Percentiles rank a stretch among this genome's conserved stretches.
These are phyloP conservation scores for Melanotaenia maccullochi DNA, from an alignment of 2,797 vertebrate species.

Conservation along the genomic window DNA sequence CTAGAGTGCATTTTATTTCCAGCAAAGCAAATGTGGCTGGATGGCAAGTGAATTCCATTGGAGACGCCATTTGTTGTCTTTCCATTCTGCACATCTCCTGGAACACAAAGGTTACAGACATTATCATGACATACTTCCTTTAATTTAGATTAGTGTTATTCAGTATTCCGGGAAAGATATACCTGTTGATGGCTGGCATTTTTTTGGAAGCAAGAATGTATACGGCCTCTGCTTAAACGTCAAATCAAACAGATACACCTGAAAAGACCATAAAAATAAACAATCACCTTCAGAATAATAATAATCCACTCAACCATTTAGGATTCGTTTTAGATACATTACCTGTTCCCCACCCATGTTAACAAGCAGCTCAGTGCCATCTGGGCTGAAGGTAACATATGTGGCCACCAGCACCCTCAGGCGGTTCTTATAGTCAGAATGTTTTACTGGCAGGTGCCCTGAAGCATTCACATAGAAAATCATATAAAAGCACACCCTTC, in stretches of 20 bases:
- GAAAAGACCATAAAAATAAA: slow-evolving; percentile 17
- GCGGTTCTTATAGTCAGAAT: slow-evolving; percentile 95
- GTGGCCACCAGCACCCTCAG: slow-evolving; percentile 96
- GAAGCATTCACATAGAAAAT: slow-evolving; percentile 28
- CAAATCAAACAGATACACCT: slow-evolving; percentile 99
- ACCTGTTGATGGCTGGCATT: slow-evolving; percentile 91
- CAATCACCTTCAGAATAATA: not conserved
- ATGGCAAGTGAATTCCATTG: slow-evolving; percentile 91
- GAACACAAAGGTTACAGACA: slow-evolving; percentile 33
- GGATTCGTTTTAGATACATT: slow-evolving; percentile 15
- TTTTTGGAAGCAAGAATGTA: slow-evolving; percentile 94
- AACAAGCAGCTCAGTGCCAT: slow-evolving; percentile 95
- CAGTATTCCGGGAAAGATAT: slow-evolving; percentile 9
- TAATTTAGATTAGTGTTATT: not conserved
- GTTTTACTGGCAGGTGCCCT: slow-evolving; percentile 96
- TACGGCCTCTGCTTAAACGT: slow-evolving; percentile 96
- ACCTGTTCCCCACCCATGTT: slow-evolving; percentile 99
- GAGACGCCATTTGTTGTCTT: slow-evolving; percentile 93
- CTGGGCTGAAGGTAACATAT: slow-evolving; percentile 97
- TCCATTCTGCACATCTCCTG: slow-evolving; percentile 91
- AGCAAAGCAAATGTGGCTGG: slow-evolving; percentile 87
- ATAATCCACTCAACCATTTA: not conserved
- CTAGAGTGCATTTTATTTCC: slow-evolving; percentile 82
- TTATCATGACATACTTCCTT: not conserved
- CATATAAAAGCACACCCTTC: slow-evolving; percentile 7